A percentile compares a stretch with the other conserved stretches of the same genome.
These are phyloP conservation scores for Campylomormyrus numenius DNA, from an alignment of 2,113 vertebrate genomes.

Conservation along the genomic window DNA sequence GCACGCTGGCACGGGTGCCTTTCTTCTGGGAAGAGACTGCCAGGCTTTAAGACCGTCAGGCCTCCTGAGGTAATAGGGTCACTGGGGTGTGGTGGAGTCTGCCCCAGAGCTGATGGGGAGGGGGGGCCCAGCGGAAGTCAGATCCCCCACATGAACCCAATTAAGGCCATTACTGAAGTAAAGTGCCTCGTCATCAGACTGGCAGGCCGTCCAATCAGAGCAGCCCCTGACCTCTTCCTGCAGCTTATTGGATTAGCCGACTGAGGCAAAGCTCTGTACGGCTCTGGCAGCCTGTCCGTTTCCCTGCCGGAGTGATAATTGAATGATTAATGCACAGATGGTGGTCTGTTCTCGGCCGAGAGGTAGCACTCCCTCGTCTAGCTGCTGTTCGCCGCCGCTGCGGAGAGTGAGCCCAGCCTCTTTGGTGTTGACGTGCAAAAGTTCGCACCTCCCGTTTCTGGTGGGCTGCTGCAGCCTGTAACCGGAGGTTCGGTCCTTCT, in stretches of 20 bases:
- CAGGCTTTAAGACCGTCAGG: neutral
- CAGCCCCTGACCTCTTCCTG: constrained; percentile 13
- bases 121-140: neutral
- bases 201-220: constrained; percentile 29
- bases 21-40: constrained; percentile 13
- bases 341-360: constrained; percentile 26
- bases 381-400: neutral
- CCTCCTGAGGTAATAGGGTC: neutral
- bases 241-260: constrained; percentile 39
- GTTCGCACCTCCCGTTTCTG: neutral
- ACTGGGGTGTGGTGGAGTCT: neutral
- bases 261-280: constrained; percentile 28
- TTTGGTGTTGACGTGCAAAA: neutral
- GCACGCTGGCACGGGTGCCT: constrained; percentile 3
- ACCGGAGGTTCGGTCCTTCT: neutral
- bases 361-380: neutral
- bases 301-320: constrained; percentile 36
- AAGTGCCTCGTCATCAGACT: constrained; percentile 25
- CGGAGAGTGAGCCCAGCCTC: neutral
- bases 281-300: constrained; percentile 27
- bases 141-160: constrained; percentile 37
- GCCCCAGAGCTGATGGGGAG: constrained; percentile 19
- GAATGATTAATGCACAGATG: constrained; percentile 43
- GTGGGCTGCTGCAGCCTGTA: neutral
- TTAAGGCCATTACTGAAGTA: constrained; percentile 40